These are phyloP conservation scores for Luehdorfia chinensis DNA, from an alignment of 1,140 invertebrate genomes.

Conservation along the genomic window DNA sequence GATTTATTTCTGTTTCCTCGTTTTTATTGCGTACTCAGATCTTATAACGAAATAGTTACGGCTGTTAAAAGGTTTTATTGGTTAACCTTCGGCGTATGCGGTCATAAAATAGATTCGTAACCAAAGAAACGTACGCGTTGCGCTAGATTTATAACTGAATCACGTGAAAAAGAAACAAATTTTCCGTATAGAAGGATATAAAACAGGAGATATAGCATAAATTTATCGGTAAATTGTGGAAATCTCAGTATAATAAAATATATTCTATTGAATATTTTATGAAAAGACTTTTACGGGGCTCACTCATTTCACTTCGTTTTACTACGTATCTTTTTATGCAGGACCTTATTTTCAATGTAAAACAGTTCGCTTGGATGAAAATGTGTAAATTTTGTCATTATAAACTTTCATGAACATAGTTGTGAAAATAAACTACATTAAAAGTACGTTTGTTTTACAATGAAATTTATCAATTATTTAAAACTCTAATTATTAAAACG, in stretches of 20 bases:
- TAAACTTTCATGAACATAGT: too few relatives aligned
- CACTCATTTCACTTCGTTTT: conserved; percentile 66
- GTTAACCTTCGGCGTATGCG: conserved; percentile 73
- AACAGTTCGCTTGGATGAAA: conserved; percentile 18
- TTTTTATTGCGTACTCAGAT: conserved; percentile 76
- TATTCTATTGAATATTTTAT: conserved; percentile 72
- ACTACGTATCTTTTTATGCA: conserved; percentile 55
- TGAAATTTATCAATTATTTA: conserved; percentile 6
- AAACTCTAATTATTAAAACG: conserved; percentile 34
- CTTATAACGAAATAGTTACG: conserved; percentile 77
- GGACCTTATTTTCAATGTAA: conserved; percentile 35
- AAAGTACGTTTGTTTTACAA: too few relatives aligned
- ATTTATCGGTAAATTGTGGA: conserved; percentile 72
- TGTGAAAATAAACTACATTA: too few relatives aligned
- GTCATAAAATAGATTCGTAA: conserved; percentile 75
- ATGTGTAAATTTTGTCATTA: conserved; percentile 10
- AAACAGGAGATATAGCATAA: conserved; percentile 64
- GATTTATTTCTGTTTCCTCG: conserved; percentile 74
- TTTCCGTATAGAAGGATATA: conserved; percentile 64
- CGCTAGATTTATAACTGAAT: conserved; percentile 70
- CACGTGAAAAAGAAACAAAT: conserved; percentile 73
- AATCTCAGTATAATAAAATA: conserved; percentile 73
- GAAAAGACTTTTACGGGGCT: conserved; percentile 62
- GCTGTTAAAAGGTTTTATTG: conserved; percentile 77
- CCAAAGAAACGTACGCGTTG: conserved; percentile 67